A percentile compares a stretch with the other conserved stretches of the same genome.
Conservation (phyloP, 2,888 invertebrate genomes). For the Cephalotes varians region DNA sequence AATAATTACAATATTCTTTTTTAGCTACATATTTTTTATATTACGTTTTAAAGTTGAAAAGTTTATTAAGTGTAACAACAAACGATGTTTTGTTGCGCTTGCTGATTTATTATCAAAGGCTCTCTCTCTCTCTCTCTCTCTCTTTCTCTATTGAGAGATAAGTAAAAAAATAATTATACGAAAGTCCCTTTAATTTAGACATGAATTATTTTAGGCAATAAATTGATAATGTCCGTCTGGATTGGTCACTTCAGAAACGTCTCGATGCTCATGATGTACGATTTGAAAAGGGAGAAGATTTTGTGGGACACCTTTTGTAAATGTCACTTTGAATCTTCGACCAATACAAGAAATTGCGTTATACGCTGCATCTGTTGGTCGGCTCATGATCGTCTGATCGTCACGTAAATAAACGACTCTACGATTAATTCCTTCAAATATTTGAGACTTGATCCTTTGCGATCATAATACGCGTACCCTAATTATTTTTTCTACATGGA, state of each 20-base stretch:
- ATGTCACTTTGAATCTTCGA: neutral
- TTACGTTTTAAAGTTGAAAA: neutral
- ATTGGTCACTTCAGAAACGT: rapidly evolving
- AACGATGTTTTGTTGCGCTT: neutral
- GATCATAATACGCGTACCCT: neutral
- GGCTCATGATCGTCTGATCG: conserved; percentile 69
- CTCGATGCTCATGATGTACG: conserved; percentile 60
- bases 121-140: too few species aligned
- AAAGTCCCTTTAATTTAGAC: neutral
- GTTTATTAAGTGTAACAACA: neutral
- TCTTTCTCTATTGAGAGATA: neutral
- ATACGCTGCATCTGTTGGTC: conserved; percentile 74
- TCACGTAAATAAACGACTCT: conserved; percentile 73
- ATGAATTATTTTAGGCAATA: conserved; percentile 47
- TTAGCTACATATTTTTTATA: neutral
- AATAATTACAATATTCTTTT: neutral
- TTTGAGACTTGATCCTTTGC: neutral
- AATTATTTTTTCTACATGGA: neutral
- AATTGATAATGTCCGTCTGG: conserved; percentile 64
- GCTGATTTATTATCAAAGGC: neutral
- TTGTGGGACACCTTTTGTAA: conserved; percentile 70
- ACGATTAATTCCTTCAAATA: neutral
- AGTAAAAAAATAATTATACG: neutral
- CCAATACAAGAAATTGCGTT: conserved; percentile 57
- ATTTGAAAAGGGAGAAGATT: conserved; percentile 54